Evolutionary conservation across 2,113 vertebrate genomes (phyloP).

Genomic region (Oncorhynchus masou): DNA sequence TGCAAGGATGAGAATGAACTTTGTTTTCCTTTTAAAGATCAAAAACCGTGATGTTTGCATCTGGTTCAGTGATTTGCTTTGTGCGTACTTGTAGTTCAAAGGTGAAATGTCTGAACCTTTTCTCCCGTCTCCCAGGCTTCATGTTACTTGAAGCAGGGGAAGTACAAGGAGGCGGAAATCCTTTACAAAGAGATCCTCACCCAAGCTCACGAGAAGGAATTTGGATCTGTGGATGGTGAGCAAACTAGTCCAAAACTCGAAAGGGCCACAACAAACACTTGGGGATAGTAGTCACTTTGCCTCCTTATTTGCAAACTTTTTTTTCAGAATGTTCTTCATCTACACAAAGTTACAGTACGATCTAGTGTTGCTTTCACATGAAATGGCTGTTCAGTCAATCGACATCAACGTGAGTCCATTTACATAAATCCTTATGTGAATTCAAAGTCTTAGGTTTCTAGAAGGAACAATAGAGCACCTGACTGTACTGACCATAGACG

Average conservation of each 20-base stretch:
- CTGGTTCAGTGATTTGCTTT: too few relatives aligned
- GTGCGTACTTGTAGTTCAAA: too few relatives aligned
- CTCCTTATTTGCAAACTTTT: background rate
- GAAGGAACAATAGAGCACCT: too few relatives aligned
- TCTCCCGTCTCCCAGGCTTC: conserved; percentile 71
- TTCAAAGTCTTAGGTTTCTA: too few relatives aligned
- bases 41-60: too few relatives aligned
- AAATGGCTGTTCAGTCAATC: too few relatives aligned
- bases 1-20: too few relatives aligned
- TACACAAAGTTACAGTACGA: background rate
- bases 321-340: background rate
- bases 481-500: too few relatives aligned
- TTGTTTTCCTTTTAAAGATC: too few relatives aligned
- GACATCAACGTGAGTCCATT: too few relatives aligned
- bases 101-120: background rate
- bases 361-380: too few relatives aligned
- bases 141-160: conserved; percentile 88
- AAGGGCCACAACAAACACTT: background rate
- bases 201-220: conserved; percentile 85
- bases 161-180: conserved; percentile 83
- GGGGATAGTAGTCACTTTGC: background rate
- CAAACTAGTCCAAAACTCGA: conserved; percentile 7
- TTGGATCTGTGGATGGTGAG: conserved; percentile 86
- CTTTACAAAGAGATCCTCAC: conserved; percentile 89
- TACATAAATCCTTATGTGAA: too few relatives aligned